phyloP scores from a whole-genome alignment of 2,888 invertebrate species.

The Eupithecia pulchellata region DNA sequence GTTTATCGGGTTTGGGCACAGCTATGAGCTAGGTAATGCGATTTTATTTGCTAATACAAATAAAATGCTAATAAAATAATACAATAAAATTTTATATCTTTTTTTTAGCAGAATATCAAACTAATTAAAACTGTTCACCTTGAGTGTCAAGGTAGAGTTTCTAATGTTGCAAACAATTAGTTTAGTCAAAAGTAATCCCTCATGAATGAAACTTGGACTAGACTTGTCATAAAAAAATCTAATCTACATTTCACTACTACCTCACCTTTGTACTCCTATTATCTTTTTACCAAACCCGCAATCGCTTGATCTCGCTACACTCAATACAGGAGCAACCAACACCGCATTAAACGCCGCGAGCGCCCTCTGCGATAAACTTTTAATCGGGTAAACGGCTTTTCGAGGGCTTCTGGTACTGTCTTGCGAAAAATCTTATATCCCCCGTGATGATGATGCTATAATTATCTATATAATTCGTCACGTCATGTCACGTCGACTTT shows the following conservation, averaged over 20 bases:
- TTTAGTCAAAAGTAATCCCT: no score
- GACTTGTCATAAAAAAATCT: neutral
- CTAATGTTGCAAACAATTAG: no score
- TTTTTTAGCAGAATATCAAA: neutral
- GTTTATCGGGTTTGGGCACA: no score
- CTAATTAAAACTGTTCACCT: neutral
- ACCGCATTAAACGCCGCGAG: neutral
- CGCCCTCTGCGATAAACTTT: neutral
- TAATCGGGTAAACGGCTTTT: neutral
- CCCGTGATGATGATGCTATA: no score
- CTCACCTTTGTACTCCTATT: no score
- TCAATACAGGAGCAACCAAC: neutral
- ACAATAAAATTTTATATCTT: no score
- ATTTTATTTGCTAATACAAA: neutral
- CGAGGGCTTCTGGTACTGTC: neutral
- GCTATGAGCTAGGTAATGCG: neutral
- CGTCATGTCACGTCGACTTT: no score
- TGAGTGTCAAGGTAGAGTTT: neutral
- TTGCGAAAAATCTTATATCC: neutral
- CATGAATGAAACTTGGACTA: neutral
- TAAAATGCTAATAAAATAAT: neutral
- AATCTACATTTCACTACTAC: no score
- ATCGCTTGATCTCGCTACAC: neutral
- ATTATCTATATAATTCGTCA: no score
- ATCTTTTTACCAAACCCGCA: no score